Base-by-base conservation (phyloP, 2,113 vertebrate genomes). In the Peromyscus leucopus region DNA sequence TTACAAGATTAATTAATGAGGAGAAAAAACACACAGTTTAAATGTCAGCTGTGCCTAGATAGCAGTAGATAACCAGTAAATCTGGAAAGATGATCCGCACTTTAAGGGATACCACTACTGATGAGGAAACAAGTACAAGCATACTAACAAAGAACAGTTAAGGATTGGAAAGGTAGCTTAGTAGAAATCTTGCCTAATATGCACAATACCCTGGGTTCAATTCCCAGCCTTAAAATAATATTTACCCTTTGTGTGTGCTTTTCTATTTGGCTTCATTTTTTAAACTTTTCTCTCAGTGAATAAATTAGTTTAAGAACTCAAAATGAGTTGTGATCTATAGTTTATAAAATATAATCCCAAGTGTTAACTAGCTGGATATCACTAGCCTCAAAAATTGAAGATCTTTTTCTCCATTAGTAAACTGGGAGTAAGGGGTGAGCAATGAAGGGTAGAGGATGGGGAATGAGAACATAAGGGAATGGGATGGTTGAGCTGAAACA, bases 101-200 rank as follows among this genome's bases (percentile, higher is more conserved):
- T 55, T 91, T 95, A 67, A 33, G 3, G 10, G 6, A 61, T 61
- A 91, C 33, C 71, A 36, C 63, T 87, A 3, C 42, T 80, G 59
- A 83, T 95, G 42, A n/a, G 4, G 93, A 95, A 91, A 57, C 4
- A 75, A 83, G 61, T 96, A 85, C 0, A 57, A 85, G 71, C 13
- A 57, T 48, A 93, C 36, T 69, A 87, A 90, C 74, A 88, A 92
- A 55, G 90, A 74, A 76, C 55, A 93, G 9, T 90, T 94, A 63
- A 72, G 31, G 13, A 4, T 33, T 82, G 33, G 55, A 39, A 24
- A 63, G 89, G 24, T n/a, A 71, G 9, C 33, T 57, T 42, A 55
- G 26, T 69, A 55, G 61, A 71, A 17, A 24, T 17, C 16, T 71
- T 88, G n/a, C 15, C 63, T 79, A 31, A 36, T 31, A 67, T 33